Base-by-base conservation (phyloP, 2,797 vertebrate species). In the Cetoscarus ocellatus region DNA sequence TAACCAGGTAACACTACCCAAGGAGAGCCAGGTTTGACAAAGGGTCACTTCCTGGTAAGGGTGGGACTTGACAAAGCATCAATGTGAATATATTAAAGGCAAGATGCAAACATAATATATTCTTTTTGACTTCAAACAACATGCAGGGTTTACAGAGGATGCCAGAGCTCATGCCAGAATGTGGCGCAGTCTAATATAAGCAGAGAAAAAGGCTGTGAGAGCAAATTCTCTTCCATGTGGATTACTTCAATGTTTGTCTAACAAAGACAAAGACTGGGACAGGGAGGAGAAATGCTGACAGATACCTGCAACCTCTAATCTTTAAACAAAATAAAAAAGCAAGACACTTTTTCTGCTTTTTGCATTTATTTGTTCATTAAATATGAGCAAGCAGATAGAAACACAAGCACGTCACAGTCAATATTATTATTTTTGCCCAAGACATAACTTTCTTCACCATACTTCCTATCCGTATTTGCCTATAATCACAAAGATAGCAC, bases 351-450 rank as follows among this genome's bases (percentile, higher is more conserved):
- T 94, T 93, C 90, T 89, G 91, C 70, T 86, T 84, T 96, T 92
- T 95, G 93, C 92, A 94, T 99, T 99, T 99, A 98, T 99, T 98
- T 92, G 92, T 94, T 94, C 92, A 95, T 95, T 95, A 95, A 94
- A 94, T 95, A 95, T 92, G 91, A 96, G 96, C 96, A 97, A 96
- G 96, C 96, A 96, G 94, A 96, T 95, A 96, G 92, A 92, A 91
- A 96, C 95, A 97, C 95, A 96, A 96, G 92, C 95, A 98, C 96
- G 87, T 97, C 96, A 97, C 96, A 97, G 95, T 95, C 92, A 94
- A 64, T 94, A 86, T 83, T 90, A 62, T 70, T 69, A 81, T 75
- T 83, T 94, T 92, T 93, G 61, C 86, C 86, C 92, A 92, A 95
- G 89, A 96, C 95, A 97, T 91, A 91, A 95, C 93, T 85, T 84